Base-by-base conservation (phyloP, 2,797 vertebrate species). In the Cuniculus paca region DNA sequence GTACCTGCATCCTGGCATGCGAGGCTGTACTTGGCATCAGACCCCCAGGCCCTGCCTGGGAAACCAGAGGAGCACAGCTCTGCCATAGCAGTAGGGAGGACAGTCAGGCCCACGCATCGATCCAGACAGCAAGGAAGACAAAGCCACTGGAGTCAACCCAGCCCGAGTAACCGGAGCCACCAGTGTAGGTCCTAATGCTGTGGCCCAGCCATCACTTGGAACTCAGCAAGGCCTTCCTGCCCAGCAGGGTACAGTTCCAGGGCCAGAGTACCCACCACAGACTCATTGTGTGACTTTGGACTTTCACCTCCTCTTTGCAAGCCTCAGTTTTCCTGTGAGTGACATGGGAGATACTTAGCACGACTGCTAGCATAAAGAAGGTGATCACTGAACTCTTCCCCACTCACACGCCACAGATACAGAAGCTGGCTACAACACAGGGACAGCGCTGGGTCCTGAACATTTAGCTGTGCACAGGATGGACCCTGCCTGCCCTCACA, bases 61-160 rank as follows among this genome's bases (percentile, higher is more conserved):
- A 97, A 96, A 97, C 78, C 77, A 82, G 94, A 97, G 95, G 63
- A 95, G 60, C 70, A 42, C 36, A 61, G 75, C 88, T 92, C 83
- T 24, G 0, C 1, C 28, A 89, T 16, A 58, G 81, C 88, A 60
- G n/a, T 84, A 96, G 65, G 36, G 80, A 84, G 56, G 22, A 78
- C 1, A 11, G 74, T 12, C 11, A 58, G 81, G 48, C 31, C 36
- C 1, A 16, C 0, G 17, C n/a, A 81, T 31, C 10, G 20, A 11
- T 68, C 70, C 36, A 39, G 22, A 63, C 20, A 95, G 28, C 48
- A 60, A 87, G 81, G 56, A 65, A 91, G 75, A 42, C 12, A 14
- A 90, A 91, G 28, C 81, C 36, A n/a, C 61, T n/a, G 36, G 78
- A 88, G 39, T 36, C 81, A 42, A 39, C 56, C 82, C 85, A 54